These are phyloP conservation scores for Eupithecia exiguata DNA, from an alignment of 2,888 invertebrate genomes.

Conservation along the genomic window DNA sequence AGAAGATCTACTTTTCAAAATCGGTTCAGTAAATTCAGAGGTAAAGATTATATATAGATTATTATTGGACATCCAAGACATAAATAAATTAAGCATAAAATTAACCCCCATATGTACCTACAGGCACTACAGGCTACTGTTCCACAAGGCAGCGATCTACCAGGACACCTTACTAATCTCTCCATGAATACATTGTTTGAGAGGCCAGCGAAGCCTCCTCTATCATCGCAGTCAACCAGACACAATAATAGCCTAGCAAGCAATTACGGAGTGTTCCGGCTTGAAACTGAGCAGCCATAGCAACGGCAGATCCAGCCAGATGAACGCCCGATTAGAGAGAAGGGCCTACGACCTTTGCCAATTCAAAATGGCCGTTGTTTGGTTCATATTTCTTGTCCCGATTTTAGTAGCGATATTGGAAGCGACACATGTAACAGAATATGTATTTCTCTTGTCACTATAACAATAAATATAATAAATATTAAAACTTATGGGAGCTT, in stretches of 20 bases:
- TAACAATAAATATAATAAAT: too few relatives aligned
- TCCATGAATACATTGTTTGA: background rate
- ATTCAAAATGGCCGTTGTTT: background rate
- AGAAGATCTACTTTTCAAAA: too few relatives aligned
- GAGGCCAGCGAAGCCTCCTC: background rate
- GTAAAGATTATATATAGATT: too few relatives aligned
- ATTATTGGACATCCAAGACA: too few relatives aligned
- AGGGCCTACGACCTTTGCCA: background rate
- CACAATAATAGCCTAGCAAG: slow-evolving; percentile 42
- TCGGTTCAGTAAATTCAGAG: too few relatives aligned
- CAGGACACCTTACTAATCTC: background rate
- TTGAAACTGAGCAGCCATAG: slow-evolving; percentile 25
- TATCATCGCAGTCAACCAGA: slow-evolving; percentile 32
- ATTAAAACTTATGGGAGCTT: too few relatives aligned
- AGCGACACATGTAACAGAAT: too few relatives aligned
- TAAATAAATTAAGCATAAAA: too few relatives aligned
- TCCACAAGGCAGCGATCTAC: background rate
- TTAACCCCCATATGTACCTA: too few relatives aligned
- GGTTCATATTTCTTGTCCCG: background rate
- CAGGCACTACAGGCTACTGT: too few relatives aligned
- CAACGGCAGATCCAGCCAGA: background rate
- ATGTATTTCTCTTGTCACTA: too few relatives aligned
- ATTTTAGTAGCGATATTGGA: background rate
- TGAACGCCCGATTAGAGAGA: background rate
- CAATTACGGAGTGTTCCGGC: slow-evolving; percentile 44